Evolutionary conservation across 2,113 vertebrate species (phyloP).

Genomic region (Mesitornis unicolor): DNA sequence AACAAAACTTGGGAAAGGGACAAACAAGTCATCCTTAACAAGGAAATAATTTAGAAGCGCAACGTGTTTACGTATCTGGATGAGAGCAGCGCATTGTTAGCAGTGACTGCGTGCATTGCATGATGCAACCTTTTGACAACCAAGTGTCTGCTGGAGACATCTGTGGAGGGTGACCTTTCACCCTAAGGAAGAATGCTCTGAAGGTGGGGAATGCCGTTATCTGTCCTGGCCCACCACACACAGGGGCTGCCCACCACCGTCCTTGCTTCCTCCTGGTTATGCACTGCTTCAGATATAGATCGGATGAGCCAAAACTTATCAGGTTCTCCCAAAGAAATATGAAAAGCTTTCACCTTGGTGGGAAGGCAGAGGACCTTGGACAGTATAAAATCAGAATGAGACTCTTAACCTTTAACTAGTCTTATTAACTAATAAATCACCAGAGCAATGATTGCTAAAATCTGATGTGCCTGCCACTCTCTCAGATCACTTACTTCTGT

Average conservation of each 20-base stretch:
- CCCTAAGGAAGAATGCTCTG: slow-evolving; percentile 89
- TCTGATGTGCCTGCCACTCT: background rate
- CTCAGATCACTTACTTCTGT: background rate
- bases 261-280: background rate
- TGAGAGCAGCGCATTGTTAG: slow-evolving; percentile 81
- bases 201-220: slow-evolving; percentile 82
- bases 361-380: background rate
- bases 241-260: slow-evolving; percentile 57
- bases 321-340: background rate
- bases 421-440: background rate
- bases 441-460: background rate
- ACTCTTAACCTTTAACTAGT: background rate
- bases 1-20: background rate
- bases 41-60: slow-evolving; percentile 63
- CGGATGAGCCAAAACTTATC: background rate
- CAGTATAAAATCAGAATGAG: background rate
- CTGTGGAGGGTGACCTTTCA: slow-evolving; percentile 87
- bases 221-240: slow-evolving; percentile 73
- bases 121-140: slow-evolving; percentile 88
- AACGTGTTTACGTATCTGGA: slow-evolving; percentile 66
- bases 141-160: slow-evolving; percentile 88
- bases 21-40: slow-evolving; percentile 24
- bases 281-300: background rate
- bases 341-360: background rate
- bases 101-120: slow-evolving; percentile 76